phyloP scores from a whole-genome alignment of 2,113 vertebrate genomes.

The Perca fluviatilis region DNA sequence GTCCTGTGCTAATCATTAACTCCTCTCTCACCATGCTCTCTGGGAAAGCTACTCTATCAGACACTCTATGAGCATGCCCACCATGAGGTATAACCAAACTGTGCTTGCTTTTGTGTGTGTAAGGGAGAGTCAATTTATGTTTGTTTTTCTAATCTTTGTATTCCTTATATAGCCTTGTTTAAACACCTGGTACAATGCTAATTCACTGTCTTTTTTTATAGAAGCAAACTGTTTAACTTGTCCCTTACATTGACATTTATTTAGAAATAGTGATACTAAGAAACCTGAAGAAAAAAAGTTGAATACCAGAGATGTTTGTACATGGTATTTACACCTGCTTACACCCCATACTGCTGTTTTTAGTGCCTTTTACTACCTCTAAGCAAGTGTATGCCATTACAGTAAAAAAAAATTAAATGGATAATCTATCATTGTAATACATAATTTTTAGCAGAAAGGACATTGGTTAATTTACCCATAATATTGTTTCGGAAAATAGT shows the following conservation, averaged over 20 bases:
- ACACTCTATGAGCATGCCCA: conserved; percentile 97
- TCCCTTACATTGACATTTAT: not conserved
- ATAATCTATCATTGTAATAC: not conserved
- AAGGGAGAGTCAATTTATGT: not conserved
- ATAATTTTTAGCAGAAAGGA: not conserved
- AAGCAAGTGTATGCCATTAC: not conserved
- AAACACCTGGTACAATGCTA: not conserved
- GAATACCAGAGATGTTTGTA: not conserved
- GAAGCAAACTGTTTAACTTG: not conserved
- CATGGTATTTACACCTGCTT: not conserved
- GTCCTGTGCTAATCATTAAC: conserved; percentile 74
- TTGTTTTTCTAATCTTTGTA: not conserved
- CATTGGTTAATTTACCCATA: no score
- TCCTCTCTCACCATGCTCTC: conserved; percentile 83
- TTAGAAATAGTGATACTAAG: not conserved
- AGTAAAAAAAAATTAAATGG: not conserved
- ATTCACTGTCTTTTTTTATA: not conserved
- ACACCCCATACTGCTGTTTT: not conserved
- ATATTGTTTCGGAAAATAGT: no score
- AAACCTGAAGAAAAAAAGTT: not conserved
- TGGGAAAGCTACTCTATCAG: conserved; percentile 93
- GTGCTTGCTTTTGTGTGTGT: not conserved
- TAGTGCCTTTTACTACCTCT: not conserved
- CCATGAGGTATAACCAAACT: conserved; percentile 95
- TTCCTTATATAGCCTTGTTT: not conserved